Percentiles rank a stretch among this genome's conserved stretches.
Evolutionary conservation across 35 echinoderm and acorn worm genomes (phyloP).

Genomic region (Lytechinus variegatus): DNA sequence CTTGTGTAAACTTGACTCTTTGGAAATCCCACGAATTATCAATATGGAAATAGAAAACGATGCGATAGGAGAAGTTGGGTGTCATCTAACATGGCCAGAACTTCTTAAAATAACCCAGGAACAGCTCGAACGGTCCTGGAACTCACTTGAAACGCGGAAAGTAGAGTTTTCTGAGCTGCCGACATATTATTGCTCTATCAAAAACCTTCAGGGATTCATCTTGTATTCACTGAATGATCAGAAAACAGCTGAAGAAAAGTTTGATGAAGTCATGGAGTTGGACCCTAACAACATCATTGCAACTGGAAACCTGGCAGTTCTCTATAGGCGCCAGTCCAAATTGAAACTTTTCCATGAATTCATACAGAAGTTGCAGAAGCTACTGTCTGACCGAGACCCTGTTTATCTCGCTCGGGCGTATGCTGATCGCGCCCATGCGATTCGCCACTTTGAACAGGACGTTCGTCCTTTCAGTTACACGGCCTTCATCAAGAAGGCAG

Average conservation of each 20-base stretch:
- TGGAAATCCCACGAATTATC: background rate
- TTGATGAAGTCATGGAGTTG: conserved; percentile 55
- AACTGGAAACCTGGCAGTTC: conserved; percentile 71
- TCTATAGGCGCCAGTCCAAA: conserved; percentile 71
- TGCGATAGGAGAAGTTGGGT: conserved; percentile 74
- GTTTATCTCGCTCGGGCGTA: conserved; percentile 63
- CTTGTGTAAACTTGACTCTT: too few relatives aligned
- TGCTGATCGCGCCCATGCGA: conserved; percentile 79
- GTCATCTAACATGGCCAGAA: conserved; percentile 92
- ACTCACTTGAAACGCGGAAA: conserved; percentile 29
- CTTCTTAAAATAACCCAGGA: conserved; percentile 61
- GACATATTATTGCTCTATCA: conserved; percentile 58
- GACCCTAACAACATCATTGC: conserved; percentile 76
- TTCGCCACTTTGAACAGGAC: conserved; percentile 86
- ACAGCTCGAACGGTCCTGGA: conserved; percentile 43
- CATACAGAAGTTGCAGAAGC: conserved; percentile 44
- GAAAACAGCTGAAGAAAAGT: conserved; percentile 57
- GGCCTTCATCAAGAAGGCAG: conserved; percentile 68
- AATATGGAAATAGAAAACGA: conserved; percentile 56
- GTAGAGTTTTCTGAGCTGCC: conserved; percentile 65
- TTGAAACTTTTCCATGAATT: conserved; percentile 62
- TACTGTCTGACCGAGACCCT: conserved; percentile 36
- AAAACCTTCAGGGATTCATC: conserved; percentile 78
- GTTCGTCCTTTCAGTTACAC: conserved; percentile 81
- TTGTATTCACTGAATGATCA: conserved; percentile 67